phyloP scores from a whole-genome alignment of 2,797 vertebrate genomes.

The Leptatherina wallacei region DNA sequence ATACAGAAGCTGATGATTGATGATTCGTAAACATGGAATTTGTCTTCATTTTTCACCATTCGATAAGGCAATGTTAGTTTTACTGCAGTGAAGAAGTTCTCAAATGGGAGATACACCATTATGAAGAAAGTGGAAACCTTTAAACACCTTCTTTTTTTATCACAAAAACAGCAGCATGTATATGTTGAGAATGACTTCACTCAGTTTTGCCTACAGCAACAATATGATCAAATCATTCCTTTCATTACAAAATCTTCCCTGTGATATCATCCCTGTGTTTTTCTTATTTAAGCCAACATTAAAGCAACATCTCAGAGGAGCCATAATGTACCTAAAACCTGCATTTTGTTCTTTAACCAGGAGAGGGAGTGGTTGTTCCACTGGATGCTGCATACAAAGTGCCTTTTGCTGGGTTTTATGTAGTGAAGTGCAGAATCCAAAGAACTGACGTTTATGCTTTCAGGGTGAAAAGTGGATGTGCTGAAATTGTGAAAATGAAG shows the following conservation, averaged over 20 bases:
- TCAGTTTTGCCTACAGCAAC: neutral
- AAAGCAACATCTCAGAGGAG: conserved; percentile 4
- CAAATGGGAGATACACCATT: conserved; percentile 15
- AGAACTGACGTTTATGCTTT: conserved; percentile 31
- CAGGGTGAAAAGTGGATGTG: conserved; percentile 19
- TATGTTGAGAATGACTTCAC: conserved; percentile 7
- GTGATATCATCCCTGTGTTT: conserved; percentile 11
- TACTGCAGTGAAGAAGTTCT: conserved; percentile 24
- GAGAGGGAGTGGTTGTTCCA: conserved; percentile 65
- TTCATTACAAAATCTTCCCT: conserved; percentile 1
- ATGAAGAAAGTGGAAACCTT: conserved; percentile 18
- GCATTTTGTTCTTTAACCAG: conserved; percentile 55
- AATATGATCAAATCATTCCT: neutral
- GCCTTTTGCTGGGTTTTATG: conserved; percentile 21
- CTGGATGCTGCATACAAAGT: conserved; percentile 37
- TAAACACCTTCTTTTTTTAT: conserved; percentile 3
- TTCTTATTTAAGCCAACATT: conserved; percentile 31
- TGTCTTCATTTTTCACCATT: conserved; percentile 50
- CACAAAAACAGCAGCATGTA: neutral
- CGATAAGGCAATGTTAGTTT: conserved; percentile 29
- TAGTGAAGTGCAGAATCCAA: conserved; percentile 31
- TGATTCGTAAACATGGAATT: conserved; percentile 52
- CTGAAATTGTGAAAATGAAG: conserved; percentile 35
- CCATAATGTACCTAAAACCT: conserved; percentile 1
- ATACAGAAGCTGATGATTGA: conserved; percentile 50